Conservation (phyloP, 37 sponge, comb jelly and placozoan genomes). For the Hexactinellida sp. region DNA sequence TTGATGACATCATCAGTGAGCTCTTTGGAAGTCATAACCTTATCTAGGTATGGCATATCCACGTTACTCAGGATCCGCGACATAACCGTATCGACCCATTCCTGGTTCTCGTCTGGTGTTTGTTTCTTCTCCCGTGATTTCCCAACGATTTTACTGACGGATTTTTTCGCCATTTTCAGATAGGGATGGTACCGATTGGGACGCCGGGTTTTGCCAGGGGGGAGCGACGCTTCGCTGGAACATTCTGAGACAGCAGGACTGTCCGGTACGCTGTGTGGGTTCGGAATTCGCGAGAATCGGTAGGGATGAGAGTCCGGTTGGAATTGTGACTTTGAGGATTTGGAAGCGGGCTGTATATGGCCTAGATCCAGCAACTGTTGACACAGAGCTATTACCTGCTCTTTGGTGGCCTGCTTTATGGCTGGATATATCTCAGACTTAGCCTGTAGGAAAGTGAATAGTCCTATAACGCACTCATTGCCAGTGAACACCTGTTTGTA, state of each 20-base stretch:
- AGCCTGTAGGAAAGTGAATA: slow-evolving; percentile 2
- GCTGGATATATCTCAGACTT: not conserved
- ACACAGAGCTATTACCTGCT: not conserved
- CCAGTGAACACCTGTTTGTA: not conserved
- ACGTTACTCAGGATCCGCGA: not conserved
- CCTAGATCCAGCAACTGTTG: not conserved
- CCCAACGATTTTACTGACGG: not conserved
- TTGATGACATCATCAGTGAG: not conserved
- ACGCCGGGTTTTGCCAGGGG: not conserved
- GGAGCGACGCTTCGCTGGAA: not conserved
- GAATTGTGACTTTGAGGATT: not conserved
- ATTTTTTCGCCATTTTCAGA: not conserved
- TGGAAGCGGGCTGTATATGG: not conserved
- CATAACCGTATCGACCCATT: slow-evolving; percentile 5
- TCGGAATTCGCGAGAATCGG: not conserved
- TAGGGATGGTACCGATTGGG: not conserved
- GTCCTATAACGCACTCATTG: not conserved
- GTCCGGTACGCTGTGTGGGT: not conserved
- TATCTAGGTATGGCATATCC: slow-evolving; percentile 5
- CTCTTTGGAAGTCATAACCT: not conserved
- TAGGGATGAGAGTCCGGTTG: not conserved
- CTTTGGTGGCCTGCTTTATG: not conserved
- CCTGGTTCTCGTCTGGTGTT: not conserved
- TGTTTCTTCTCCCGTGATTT: not conserved
- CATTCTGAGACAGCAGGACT: not conserved